These are phyloP conservation scores for Phylloscopus collybita DNA, from an alignment of 2,797 vertebrate genomes.

Conservation along the genomic window DNA sequence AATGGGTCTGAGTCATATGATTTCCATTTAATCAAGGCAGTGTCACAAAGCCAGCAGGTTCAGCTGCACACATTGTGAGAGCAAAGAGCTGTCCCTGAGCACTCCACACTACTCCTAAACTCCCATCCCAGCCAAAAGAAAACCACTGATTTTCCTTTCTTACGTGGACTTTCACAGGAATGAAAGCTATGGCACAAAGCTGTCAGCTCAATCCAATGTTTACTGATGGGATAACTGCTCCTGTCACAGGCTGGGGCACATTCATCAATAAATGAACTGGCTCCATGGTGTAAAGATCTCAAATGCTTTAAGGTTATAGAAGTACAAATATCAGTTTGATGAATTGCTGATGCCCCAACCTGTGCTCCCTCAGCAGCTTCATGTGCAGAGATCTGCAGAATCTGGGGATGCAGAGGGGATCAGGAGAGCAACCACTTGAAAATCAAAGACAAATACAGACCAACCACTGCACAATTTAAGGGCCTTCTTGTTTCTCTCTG, in stretches of 20 bases:
- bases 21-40: not conserved
- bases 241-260: not conserved
- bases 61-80: not conserved
- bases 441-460: not conserved
- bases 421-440: not conserved
- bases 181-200: not conserved
- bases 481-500: not conserved
- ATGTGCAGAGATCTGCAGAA: not conserved
- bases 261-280: not conserved
- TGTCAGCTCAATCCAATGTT: not conserved
- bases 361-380: not conserved
- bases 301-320: not conserved
- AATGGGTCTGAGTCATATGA: constrained; percentile 9
- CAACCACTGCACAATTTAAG: not conserved
- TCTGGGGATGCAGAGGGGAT: not conserved
- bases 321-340: not conserved
- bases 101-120: not conserved
- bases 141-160: not conserved
- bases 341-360: not conserved
- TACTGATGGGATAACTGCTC: not conserved
- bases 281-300: not conserved
- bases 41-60: not conserved
- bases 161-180: not conserved
- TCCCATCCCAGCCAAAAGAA: not conserved
- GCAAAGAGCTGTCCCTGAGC: not conserved